phyloP scores from a whole-genome alignment of 2,113 vertebrate species.

The Sander lucioperca region DNA sequence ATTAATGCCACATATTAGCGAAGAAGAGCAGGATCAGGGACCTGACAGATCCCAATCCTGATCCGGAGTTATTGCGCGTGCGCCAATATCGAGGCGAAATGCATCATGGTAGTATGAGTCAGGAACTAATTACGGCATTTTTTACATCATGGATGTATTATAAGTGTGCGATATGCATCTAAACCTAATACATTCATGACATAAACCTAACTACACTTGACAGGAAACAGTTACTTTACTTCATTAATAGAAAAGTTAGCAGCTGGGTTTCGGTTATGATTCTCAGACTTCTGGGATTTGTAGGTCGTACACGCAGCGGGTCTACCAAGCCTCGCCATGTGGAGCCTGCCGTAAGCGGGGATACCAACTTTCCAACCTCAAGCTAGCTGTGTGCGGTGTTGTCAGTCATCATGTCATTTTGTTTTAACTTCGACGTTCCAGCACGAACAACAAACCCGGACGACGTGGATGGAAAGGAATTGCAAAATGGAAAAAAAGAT shows the following conservation, averaged over 20 bases:
- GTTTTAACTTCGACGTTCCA: constrained; percentile 83
- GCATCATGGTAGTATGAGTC: constrained; percentile 65
- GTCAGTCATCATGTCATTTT: constrained; percentile 81
- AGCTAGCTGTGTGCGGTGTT: background rate
- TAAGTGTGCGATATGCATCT: too few species aligned
- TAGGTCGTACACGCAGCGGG: constrained; percentile 25
- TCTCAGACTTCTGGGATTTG: constrained; percentile 68
- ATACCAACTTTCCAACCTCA: background rate
- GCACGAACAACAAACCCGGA: constrained; percentile 17
- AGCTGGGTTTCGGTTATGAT: accelerated
- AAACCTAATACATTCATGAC: background rate
- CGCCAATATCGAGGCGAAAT: background rate
- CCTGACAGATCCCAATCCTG: constrained; percentile 34
- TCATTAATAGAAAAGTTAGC: accelerated
- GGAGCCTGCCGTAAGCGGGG: background rate
- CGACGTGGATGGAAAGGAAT: constrained; percentile 7
- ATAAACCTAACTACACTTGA: accelerated
- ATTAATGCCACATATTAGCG: constrained; percentile 18
- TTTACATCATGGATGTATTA: too few species aligned
- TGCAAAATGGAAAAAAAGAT: constrained; percentile 27
- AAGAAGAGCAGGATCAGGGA: constrained; percentile 12
- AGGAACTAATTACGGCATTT: constrained; percentile 3
- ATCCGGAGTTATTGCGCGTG: constrained; percentile 55
- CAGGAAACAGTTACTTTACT: background rate
- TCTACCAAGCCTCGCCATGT: constrained; percentile 44